phyloP scores from a whole-genome alignment of 2,113 vertebrate species.

The Miniopterus natalensis region DNA sequence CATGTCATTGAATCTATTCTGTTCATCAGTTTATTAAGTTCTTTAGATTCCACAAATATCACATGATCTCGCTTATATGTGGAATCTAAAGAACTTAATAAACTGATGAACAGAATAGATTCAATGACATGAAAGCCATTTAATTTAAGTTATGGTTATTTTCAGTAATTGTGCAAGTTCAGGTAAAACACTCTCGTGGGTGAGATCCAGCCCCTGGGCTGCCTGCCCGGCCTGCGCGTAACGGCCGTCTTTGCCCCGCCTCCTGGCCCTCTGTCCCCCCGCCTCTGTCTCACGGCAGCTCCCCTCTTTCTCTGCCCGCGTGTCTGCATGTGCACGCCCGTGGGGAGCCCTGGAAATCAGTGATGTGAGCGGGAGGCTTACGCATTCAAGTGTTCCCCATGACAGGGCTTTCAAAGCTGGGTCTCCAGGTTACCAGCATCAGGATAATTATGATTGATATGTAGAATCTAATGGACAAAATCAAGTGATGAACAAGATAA shows the following conservation, averaged over 20 bases:
- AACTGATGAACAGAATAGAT: no score
- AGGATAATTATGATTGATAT: background rate
- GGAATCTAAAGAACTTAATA: no score
- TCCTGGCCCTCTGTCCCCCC: background rate
- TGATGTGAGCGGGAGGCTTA: background rate
- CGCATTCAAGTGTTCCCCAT: background rate
- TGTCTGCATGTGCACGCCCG: no score
- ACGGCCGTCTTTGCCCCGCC: no score
- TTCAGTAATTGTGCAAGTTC: background rate
- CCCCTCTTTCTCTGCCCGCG: background rate
- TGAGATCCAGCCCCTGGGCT: background rate
- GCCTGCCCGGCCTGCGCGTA: no score
- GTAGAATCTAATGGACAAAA: no score
- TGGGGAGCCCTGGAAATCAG: background rate
- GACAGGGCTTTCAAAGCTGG: background rate
- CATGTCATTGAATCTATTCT: no score
- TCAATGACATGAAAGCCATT: background rate
- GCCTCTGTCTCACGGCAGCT: no score
- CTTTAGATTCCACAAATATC: no score
- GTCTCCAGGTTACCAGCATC: background rate
- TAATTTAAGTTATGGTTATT: conserved; percentile 2
- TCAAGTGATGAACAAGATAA: no score
- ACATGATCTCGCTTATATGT: no score
- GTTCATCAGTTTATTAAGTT: no score
- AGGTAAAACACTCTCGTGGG: background rate